These are phyloP conservation scores for Microctonus hyperodae DNA, from an alignment of 2,888 invertebrate genomes.

Conservation along the genomic window DNA sequence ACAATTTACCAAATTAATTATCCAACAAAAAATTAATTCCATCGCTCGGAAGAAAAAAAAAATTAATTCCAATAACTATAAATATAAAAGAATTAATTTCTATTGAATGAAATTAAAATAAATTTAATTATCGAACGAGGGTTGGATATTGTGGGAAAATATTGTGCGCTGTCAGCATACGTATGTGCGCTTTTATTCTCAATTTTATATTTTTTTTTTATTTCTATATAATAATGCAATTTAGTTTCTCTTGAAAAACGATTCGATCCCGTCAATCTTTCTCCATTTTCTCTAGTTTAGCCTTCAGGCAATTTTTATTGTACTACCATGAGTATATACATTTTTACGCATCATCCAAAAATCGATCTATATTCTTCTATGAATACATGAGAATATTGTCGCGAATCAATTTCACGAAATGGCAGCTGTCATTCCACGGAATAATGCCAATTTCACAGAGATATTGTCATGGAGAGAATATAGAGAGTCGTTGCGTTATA, in stretches of 20 bases:
- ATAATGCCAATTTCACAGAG: conserved; percentile 1
- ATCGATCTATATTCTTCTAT: not conserved
- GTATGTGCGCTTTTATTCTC: too few species aligned
- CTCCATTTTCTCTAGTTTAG: not conserved
- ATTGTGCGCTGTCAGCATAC: too few species aligned
- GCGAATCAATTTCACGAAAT: conserved; percentile 3
- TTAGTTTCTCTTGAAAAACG: not conserved
- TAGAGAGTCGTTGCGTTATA: not conserved
- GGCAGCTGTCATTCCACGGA: conserved; percentile 11
- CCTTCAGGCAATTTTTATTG: not conserved
- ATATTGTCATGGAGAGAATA: not conserved
- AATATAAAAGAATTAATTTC: too few species aligned
- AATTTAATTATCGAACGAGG: too few species aligned
- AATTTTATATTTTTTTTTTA: not conserved
- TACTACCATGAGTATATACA: not conserved
- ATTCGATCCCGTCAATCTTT: conserved; percentile 16
- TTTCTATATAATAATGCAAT: not conserved
- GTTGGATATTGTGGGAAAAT: too few species aligned
- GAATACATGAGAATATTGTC: not conserved
- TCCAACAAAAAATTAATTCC: too few species aligned
- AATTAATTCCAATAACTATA: too few species aligned
- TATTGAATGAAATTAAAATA: too few species aligned
- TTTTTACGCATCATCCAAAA: not conserved
- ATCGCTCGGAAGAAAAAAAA: too few species aligned
- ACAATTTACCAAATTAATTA: too few species aligned